These are phyloP conservation scores for Engystomops pustulosus DNA, from an alignment of 2,113 vertebrate genomes.

Conservation along the genomic window DNA sequence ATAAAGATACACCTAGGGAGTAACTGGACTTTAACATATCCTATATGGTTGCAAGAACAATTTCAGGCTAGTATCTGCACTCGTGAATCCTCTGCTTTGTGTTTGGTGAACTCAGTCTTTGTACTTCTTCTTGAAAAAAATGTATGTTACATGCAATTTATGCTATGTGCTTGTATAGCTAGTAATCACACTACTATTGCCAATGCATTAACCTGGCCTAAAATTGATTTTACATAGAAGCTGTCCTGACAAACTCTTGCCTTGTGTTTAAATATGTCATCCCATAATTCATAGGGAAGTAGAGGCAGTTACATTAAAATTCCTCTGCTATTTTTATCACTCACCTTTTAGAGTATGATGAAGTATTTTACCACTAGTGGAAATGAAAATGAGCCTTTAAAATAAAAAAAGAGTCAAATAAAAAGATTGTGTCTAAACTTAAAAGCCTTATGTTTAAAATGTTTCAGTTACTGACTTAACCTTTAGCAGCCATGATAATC, in stretches of 20 bases:
- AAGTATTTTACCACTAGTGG: constrained; percentile 28
- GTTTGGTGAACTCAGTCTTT: no score
- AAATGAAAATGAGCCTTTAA: constrained; percentile 55
- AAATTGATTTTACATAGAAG: neutral
- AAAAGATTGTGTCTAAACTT: constrained; percentile 61
- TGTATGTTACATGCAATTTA: no score
- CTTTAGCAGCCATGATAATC: constrained; percentile 69
- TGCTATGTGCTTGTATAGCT: neutral
- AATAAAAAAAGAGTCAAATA: constrained; percentile 14
- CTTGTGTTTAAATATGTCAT: neutral
- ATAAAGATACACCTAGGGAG: no score
- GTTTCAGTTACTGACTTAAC: constrained; percentile 65
- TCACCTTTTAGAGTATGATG: constrained; percentile 20
- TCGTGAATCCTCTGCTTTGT: no score
- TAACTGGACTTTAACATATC: no score
- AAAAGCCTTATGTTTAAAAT: constrained; percentile 62
- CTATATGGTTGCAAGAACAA: no score
- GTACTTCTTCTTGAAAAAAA: no score
- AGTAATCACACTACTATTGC: no score
- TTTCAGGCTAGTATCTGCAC: no score
- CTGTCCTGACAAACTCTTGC: neutral
- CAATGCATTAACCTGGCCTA: no score
- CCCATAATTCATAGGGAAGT: neutral
- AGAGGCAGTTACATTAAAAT: neutral
- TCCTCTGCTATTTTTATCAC: neutral